Base-by-base conservation (phyloP, 1,140 invertebrate species). In the Zaprionus africanus region DNA sequence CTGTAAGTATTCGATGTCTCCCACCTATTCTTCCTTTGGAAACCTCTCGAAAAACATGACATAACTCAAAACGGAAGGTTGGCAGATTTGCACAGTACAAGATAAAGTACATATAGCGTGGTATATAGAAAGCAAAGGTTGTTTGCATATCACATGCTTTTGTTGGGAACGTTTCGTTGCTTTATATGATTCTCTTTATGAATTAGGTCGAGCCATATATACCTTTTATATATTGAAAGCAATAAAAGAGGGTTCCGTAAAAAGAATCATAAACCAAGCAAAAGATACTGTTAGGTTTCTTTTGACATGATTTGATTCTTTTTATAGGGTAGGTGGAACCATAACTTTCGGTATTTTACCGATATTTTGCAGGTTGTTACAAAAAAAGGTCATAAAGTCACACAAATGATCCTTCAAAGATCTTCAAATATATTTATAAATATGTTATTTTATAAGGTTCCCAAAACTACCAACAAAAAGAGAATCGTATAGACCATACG, bases 1-100 rank as follows among this genome's bases (percentile, higher is more conserved):
- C 95, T 99, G 97, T 98, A 95, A 97, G 97, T 96, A 90, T 26
- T 28, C 12, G 19, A 46, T n/a, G 15, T 12, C 0, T 12, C n/a
- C 11, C 17, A 7, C 6, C 31, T 22, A 28, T 11, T 13, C 17
- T 12, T 31, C 3, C 17, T 56, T 6, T 5, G 15, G 15, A n/a
- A 5, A n/a, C 38, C 36, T n/a, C 41, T 13, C 13, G 34, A 61
- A 43, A 43, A 62, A 58, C 17, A 36, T 31, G 41, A 58, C 31
- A 49, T 24, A 74, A 60, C 73, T 56, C 67, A 69, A 79, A 78
- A 84, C 72, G 83, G 66, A 72, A 75, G 81, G 84, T 81, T 88
- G 81, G 73, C 79, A 85, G 53, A 56, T 56, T 15, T 31, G 26
- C 53, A 26, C 53, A 56, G 13, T 56, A n/a, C 1, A 59, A 19